These are phyloP conservation scores for Mesorhabditis spiculigera DNA, from an alignment of 2,888 invertebrate species.

Conservation along the genomic window DNA sequence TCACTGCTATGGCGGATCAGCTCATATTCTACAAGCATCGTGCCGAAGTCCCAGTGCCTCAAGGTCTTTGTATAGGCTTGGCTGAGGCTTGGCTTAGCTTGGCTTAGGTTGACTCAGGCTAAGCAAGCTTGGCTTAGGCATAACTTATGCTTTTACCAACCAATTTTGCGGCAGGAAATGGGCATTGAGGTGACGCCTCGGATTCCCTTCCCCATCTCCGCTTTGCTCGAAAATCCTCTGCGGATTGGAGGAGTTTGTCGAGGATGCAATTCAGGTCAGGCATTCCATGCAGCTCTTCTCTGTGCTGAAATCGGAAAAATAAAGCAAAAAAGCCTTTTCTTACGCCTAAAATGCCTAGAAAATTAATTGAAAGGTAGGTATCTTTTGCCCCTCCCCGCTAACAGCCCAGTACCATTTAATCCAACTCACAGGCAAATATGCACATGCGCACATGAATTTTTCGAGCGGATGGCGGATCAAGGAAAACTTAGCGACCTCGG, in stretches of 20 bases:
- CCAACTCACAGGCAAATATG: neutral
- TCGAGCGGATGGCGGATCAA: neutral
- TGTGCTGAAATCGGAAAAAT: neutral
- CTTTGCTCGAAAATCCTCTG: neutral
- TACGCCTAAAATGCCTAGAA: neutral
- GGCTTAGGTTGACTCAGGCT: too few species aligned
- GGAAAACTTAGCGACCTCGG: neutral
- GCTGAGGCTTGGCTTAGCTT: too few species aligned
- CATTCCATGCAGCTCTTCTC: neutral
- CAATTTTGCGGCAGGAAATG: neutral
- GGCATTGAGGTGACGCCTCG: neutral
- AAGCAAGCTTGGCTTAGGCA: too few species aligned
- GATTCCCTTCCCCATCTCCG: neutral
- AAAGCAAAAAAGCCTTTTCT: neutral
- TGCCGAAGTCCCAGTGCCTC: neutral
- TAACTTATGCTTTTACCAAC: too few species aligned
- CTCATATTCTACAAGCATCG: neutral
- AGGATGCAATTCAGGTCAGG: neutral
- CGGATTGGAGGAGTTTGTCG: too few species aligned
- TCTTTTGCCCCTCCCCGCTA: too few species aligned
- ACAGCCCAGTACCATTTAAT: neutral
- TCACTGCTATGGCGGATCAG: neutral
- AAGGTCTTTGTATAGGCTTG: too few species aligned
- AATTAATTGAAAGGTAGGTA: too few species aligned
- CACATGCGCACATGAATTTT: neutral